Conservation (phyloP, 2,113 vertebrate species). For the Diphyllodes magnificus region DNA sequence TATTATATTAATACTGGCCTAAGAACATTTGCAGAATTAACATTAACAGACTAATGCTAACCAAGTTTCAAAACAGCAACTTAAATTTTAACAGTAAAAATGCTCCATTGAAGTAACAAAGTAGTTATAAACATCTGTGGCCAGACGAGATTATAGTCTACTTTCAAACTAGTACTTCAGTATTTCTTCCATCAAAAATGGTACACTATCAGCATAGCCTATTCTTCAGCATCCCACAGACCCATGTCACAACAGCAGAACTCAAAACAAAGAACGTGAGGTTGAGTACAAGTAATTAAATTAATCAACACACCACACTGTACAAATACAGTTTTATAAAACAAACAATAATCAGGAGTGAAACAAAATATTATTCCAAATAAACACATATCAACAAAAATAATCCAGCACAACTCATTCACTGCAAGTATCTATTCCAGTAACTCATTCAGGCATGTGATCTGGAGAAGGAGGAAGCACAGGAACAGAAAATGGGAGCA, state of each 20-base stretch:
- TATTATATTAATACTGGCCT: neutral
- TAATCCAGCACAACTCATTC: neutral
- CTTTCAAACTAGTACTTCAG: neutral
- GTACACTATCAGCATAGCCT: neutral
- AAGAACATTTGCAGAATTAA: neutral
- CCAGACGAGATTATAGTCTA: neutral
- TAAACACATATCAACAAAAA: neutral
- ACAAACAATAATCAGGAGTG: neutral
- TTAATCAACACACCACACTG: neutral
- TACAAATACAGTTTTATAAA: neutral
- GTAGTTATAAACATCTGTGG: neutral
- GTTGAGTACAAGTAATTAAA: neutral
- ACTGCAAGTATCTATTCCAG: neutral
- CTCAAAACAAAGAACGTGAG: neutral
- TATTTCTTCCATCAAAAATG: neutral
- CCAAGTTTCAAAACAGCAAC: neutral
- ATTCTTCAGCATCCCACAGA: neutral
- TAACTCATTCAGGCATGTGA: accelerated
- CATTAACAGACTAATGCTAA: neutral
- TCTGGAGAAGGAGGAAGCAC: neutral
- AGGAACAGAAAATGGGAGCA: neutral
- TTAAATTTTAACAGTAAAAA: neutral
- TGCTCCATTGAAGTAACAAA: neutral
- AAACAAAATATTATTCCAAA: neutral
- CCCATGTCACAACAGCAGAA: neutral